Base-by-base conservation (phyloP, 2,113 vertebrate species). In the Odocoileus virginianus region DNA sequence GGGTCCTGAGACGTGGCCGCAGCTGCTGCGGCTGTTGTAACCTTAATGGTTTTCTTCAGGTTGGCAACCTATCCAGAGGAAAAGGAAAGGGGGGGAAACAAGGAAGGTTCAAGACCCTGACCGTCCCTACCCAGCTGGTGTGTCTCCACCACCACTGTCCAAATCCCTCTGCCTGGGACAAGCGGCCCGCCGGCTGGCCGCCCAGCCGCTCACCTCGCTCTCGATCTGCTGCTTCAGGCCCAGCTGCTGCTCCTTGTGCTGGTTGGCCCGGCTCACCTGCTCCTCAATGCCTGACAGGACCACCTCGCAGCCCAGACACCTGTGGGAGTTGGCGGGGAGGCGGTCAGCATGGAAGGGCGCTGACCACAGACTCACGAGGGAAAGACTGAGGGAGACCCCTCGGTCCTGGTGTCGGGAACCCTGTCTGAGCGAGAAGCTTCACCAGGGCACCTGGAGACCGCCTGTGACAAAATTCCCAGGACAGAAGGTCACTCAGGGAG, bases 181-280 rank as follows among this genome's bases (percentile, higher is more conserved):
- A 6, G 33, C 0, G 28, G 71, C 71, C 79, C 17, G 2, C 64
- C 57, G 40, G 33, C 19, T 67, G 83, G 67, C 4, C 67, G 52
- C 54, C 78, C 12, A 4, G 87, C 2, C 0, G 23, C 83, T 99
- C 90, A 99, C 99, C 99, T 99, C 99, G 0, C 99, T 99, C 98
- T 99, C 99, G 82, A 99, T 99, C 98, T 99, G 99, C 98, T 99
- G 99, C 98, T 99, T 99, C 87, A 99, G 99, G 88, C 99, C 99
- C 94, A 99, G 98, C 97, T 99, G 99, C 87, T 99, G 99, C 97
- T 99, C 99, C 98, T 99, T 99, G 98, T 99, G 99, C 55, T 99
- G 99, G 98, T 99, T 99, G 96, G 99, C 99, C 57, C 99, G 99
- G 60, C 99, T 99, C 84, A 99, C 99, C 98, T 99, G 99, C 94